Base-by-base conservation (phyloP, 2,888 invertebrate genomes). In the Myopa testacea region DNA sequence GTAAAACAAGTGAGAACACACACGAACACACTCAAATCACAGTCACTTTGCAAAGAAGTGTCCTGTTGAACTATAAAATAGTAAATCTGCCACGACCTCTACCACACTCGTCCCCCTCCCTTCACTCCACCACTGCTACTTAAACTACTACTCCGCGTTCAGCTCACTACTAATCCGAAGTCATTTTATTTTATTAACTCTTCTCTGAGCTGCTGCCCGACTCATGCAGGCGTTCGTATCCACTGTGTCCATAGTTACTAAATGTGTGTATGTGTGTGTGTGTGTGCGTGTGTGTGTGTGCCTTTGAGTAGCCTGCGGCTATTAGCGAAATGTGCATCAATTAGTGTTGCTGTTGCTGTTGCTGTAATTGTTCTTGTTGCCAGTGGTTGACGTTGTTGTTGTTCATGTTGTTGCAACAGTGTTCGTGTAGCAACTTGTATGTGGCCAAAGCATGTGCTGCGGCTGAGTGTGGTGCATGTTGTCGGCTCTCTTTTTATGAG, bases 261-360 rank as follows among this genome's bases (percentile, higher is more conserved):
- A 0, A 12, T n/a, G 5, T 5, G 45, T 45, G 12, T 14, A 12
- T 40, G 8, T n/a, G 55, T n/a, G 5, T 5, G 45, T 45, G 16
- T 14, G 37, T 40, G 58, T 19, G 5, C 16, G 6, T 34, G 8
- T 60, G 10, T 55, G 71, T 52, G 4, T 60, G 62, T 52, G 55
- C 34, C 45, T 60, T 16, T 72, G 79, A 76, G 76, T 52, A 75
- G 79, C 79, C 76, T 62, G 55, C 77, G 80, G 79, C 80, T 79
- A 81, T 81, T 79, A 82, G 78, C 78, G 77, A 75, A 78, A 80
- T 79, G 80, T 82, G 81, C 81, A 75, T 80, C 79, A 82, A 81
- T 82, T 82, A 81, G 81, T 82, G 79, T 81, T 76, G 75, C 68
- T 68, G 77, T 67, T 73, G 76, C 65, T 75, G 38, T 26, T 69